Conservation (phyloP, 2,113 vertebrate species). For the Hipposideros armiger region DNA sequence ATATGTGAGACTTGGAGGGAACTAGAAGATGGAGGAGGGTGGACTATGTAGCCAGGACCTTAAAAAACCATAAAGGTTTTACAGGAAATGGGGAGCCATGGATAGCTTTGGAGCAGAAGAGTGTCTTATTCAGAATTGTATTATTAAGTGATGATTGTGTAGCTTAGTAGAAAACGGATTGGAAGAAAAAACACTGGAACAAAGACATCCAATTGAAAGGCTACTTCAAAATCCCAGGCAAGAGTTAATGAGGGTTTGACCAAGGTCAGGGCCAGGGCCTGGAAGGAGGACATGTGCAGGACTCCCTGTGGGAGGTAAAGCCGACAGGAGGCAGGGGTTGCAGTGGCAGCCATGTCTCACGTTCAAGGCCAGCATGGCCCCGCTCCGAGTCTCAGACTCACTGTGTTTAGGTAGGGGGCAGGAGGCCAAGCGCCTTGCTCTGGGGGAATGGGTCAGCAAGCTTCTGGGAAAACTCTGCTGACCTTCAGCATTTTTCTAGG, state of each 20-base stretch:
- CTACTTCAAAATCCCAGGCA: neutral
- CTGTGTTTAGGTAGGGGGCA: neutral
- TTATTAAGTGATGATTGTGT: neutral
- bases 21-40: rapidly evolving
- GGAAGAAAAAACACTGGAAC: neutral
- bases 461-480: slow-evolving; percentile 39
- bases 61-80: neutral
- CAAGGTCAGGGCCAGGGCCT: neutral
- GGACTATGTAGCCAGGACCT: neutral
- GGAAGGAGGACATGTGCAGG: neutral
- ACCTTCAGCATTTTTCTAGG: slow-evolving; percentile 21
- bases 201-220: neutral
- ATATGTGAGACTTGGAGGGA: neutral
- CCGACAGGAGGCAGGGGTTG: neutral
- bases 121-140: neutral
- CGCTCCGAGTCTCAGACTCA: neutral
- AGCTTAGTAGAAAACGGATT: neutral
- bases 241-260: neutral
- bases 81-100: neutral
- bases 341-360: too few relatives aligned
- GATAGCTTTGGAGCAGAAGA: neutral
- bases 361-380: neutral
- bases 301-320: neutral
- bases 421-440: neutral
- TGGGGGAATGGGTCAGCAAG: neutral